A percentile compares a stretch with the other conserved stretches of the same genome.
Evolutionary conservation across 2,113 vertebrate species (phyloP).

Genomic region (Gymnogyps californianus): DNA sequence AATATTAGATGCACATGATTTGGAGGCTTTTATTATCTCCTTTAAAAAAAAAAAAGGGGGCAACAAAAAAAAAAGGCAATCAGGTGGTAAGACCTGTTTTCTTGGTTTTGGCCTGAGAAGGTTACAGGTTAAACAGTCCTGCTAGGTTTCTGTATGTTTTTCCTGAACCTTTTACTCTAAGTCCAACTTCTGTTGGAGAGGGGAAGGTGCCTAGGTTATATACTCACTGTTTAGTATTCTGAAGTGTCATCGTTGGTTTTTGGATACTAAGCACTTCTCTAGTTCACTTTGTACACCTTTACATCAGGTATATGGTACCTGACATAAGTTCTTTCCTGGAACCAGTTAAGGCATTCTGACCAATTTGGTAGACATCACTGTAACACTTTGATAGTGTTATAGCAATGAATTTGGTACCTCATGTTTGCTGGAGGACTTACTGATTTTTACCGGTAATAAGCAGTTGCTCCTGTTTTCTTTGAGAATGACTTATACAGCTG

Average conservation of each 20-base stretch:
- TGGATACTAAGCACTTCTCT: constrained; percentile 3
- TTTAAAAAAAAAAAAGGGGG: not conserved
- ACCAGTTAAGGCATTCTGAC: not conserved
- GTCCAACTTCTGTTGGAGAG: not conserved
- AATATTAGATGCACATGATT: not conserved
- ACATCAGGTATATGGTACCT: not conserved
- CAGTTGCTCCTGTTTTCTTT: not conserved
- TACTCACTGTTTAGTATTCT: not conserved
- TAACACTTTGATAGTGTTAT: not conserved
- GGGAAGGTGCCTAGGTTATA: not conserved
- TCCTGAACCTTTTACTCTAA: constrained; percentile 30
- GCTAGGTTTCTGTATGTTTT: not conserved
- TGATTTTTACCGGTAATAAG: not conserved
- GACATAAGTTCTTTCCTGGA: not conserved
- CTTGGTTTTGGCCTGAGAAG: not conserved
- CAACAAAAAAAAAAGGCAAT: not conserved
- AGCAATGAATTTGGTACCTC: constrained; percentile 21
- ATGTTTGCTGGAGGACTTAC: not conserved
- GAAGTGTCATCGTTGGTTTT: not conserved
- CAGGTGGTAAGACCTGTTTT: not conserved
- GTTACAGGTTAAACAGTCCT: not conserved
- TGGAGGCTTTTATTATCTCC: not conserved
- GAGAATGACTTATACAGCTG: not conserved
- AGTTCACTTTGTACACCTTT: not conserved
- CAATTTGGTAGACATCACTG: not conserved